Percentiles rank a stretch among this genome's conserved stretches.
phyloP scores from a whole-genome alignment of 2,888 invertebrate genomes.

The Spilarctia lutea region DNA sequence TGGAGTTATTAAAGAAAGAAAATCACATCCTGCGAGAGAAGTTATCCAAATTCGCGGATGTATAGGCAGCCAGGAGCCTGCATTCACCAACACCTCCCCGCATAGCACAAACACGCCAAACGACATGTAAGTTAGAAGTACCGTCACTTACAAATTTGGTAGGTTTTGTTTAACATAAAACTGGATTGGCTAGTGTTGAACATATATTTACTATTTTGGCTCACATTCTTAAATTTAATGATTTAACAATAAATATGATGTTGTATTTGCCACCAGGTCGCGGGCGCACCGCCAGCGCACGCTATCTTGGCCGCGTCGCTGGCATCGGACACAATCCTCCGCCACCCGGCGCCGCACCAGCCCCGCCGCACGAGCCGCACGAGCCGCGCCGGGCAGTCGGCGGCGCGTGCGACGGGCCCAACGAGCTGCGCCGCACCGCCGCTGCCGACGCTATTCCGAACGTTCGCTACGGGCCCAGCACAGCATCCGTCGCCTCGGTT shows the following conservation, averaged over 20 bases:
- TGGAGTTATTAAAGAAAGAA: constrained; percentile 96
- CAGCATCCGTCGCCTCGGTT: constrained; percentile 38
- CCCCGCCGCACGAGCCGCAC: constrained; percentile 27
- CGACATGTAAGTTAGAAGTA: constrained; percentile 63
- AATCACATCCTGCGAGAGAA: constrained; percentile 96
- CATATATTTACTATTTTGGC: background rate
- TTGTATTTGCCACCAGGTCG: constrained; percentile 60
- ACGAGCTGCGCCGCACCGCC: constrained; percentile 38
- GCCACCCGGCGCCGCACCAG: constrained; percentile 23
- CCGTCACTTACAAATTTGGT: background rate
- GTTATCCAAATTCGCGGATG: constrained; percentile 95
- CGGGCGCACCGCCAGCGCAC: constrained; percentile 54
- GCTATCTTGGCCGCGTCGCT: constrained; percentile 40
- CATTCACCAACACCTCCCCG: constrained; percentile 58
- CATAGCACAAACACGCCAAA: constrained; percentile 80
- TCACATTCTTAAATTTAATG: no score
- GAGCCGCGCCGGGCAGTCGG: constrained; percentile 28
- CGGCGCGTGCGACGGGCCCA: constrained; percentile 30
- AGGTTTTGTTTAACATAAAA: no score
- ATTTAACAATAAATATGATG: background rate
- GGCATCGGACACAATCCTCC: constrained; percentile 35
- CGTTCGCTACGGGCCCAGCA: constrained; percentile 37
- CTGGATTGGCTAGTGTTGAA: background rate
- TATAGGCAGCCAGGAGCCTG: constrained; percentile 80
- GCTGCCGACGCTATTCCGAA: constrained; percentile 51